Base-by-base conservation (phyloP, 2,797 vertebrate genomes). In the Valencia hispanica region DNA sequence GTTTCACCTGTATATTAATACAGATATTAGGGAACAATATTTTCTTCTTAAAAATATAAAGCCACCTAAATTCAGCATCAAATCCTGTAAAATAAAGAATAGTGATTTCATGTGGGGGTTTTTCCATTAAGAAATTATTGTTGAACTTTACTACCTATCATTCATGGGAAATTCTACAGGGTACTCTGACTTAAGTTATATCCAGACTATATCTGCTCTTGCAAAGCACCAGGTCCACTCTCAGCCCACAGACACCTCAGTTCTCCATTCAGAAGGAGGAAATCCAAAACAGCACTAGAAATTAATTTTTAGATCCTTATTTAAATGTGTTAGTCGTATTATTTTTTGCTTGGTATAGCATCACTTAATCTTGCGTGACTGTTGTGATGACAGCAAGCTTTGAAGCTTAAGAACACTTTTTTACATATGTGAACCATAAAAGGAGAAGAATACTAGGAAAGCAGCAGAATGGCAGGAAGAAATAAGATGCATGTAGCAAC, bases 351-450 rank as follows among this genome's bases (percentile, higher is more conserved):
- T 82, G 11, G 1, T 70, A 47, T 36, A 32, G 34, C 78, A 66
- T n/a, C 11, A 76, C 39, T 74, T 43, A n/a, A 68, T 70, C 36
- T 65, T 48, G 32, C 22, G 25, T 55, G 14, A 47, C 36, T 51
- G 15, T 61, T n/a, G 55, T 51, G 53, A 73, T 72, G 78, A 87
- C 72, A 43, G 73, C 32, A 61, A 69, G 65, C 77, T 83, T 79
- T 85, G 74, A 79, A 77, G 63, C n/a, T 4, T 25, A 53, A 73
- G n/a, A 4, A 66, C 12, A 14, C 11, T 39, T 41, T 73, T 82
- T 84, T 75, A 79, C 70, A 86, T 71, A 75, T 71, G 69, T 66
- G 87, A 85, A 79, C 77, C 53, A 20, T 75, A 73, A 89, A 87
- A 85, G 72, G 78, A 66, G 82, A 84, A 88, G 20, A 39, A 22